Evolutionary conservation across 2,113 vertebrate species (phyloP), one percentile per base, ranked within the genome.

Genomic region (Tachysurus vachellii): DNA sequence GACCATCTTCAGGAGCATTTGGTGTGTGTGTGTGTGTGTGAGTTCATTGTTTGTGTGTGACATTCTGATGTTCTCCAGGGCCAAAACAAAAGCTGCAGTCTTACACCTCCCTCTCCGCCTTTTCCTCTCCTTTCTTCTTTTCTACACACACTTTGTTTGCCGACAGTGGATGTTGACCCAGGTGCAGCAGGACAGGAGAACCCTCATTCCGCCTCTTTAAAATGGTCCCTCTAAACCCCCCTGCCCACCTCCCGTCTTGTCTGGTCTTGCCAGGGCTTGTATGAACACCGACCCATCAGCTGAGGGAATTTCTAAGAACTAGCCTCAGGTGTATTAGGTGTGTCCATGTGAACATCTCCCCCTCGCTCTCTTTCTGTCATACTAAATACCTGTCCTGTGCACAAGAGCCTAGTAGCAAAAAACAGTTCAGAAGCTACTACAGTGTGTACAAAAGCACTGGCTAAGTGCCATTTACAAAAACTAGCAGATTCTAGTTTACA

Each of bases 131-230:
- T 53, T 85, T 92, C 70, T 89, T 88, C 84, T 86, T 86, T 91
- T 89, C 53, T 87, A 89, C 87, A 83, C 75, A 16, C 68, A 88
- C 88, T 93, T 92, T 93, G 92, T 94, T 93, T 93, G 90, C 70
- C 16, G 84, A 79, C 82, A 5, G 88, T 80, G 89, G 36, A 89
- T 96, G 93, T 95, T 95, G 93, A 95, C 91, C 92, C 95, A 96
- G 95, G 94, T 96, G 95, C 91, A 86, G 86, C 80, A 89, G 90
- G 90, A 88, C 62, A 70, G 92, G 84, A 92, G 90, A 91, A 91
- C 92, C 90, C 87, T 26, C 62, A 66, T 88, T 86, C 84, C 54
- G 47, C 53, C 70, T 57, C 44, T 85, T 76, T 28, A 57, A 19
- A 2, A 64, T 59, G n/a, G 10, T 5, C 70, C 59, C 56, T 86